Evolutionary conservation across 1,140 invertebrate genomes (phyloP).

Genomic region (Danaus plexippus): DNA sequence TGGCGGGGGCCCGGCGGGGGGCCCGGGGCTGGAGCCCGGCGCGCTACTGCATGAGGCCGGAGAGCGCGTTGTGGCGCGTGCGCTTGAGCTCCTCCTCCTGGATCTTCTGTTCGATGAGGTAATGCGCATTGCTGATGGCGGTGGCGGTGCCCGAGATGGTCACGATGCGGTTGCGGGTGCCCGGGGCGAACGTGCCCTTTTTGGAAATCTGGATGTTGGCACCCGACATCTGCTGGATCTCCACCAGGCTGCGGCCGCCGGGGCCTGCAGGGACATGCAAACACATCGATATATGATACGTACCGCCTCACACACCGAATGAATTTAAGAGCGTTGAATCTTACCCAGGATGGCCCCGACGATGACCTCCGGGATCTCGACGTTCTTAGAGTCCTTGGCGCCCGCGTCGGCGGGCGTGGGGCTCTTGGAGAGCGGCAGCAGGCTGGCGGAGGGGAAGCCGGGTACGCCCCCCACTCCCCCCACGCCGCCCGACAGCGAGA

Average conservation of each 20-base stretch:
- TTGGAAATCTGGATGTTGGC: slow-evolving; percentile 99
- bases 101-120: slow-evolving; percentile 96
- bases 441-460: slow-evolving; percentile 82
- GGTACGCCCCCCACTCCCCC: slow-evolving; percentile 54
- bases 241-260: slow-evolving; percentile 94
- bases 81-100: slow-evolving; percentile 95
- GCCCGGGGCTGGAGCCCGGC: slow-evolving; percentile 1
- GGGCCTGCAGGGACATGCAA: slow-evolving; percentile 73
- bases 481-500: slow-evolving; percentile 82
- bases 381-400: slow-evolving; percentile 86
- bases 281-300: background rate
- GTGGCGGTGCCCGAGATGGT: slow-evolving; percentile 91
- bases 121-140: slow-evolving; percentile 91
- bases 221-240: slow-evolving; percentile 96
- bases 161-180: slow-evolving; percentile 96
- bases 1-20: slow-evolving; percentile 4
- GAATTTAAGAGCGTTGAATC: background rate
- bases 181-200: slow-evolving; percentile 96
- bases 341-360: slow-evolving; percentile 95
- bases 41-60: slow-evolving; percentile 77
- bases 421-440: slow-evolving; percentile 88
- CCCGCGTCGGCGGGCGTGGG: slow-evolving; percentile 84
- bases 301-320: no score
- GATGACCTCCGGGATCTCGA: slow-evolving; percentile 95
- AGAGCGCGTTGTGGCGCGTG: slow-evolving; percentile 88